A percentile compares a stretch with the other conserved stretches of the same genome.
These are phyloP conservation scores for Brienomyrus longianalis DNA, from an alignment of 2,113 vertebrate genomes.

Conservation along the genomic window DNA sequence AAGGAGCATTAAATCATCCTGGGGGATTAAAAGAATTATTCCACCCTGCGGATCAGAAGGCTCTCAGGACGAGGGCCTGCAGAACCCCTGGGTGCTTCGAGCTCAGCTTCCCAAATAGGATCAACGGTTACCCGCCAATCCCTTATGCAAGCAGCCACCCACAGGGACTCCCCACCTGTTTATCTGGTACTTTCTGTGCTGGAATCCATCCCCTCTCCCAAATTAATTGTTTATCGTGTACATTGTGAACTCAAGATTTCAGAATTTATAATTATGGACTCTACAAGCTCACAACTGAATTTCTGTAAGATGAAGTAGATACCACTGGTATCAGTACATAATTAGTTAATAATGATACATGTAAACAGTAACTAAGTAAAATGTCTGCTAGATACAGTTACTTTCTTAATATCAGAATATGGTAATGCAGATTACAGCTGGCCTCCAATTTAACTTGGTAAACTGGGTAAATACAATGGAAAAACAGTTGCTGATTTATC, in stretches of 20 bases:
- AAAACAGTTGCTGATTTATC: neutral
- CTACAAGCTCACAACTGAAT: neutral
- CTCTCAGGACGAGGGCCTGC: neutral
- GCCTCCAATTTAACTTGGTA: neutral
- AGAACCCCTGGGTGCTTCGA: neutral
- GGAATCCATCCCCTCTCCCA: neutral
- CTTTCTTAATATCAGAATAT: neutral
- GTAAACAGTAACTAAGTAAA: too few species aligned
- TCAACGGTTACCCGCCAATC: neutral
- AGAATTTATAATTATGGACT: neutral
- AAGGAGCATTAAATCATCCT: neutral
- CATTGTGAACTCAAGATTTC: neutral
- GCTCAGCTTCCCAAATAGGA: neutral
- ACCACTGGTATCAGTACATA: neutral
- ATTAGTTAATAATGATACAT: too few species aligned
- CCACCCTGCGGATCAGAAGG: neutral
- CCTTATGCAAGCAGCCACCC: neutral
- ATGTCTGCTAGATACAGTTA: neutral
- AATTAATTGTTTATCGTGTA: neutral
- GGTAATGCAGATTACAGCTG: neutral
- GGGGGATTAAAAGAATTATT: neutral
- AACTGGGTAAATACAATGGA: neutral
- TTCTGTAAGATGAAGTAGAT: neutral
- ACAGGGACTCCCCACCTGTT: neutral
- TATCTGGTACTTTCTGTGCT: neutral